Evolutionary conservation across 2,797 vertebrate species (phyloP).

Genomic region (Chiroxiphia lanceolata): DNA sequence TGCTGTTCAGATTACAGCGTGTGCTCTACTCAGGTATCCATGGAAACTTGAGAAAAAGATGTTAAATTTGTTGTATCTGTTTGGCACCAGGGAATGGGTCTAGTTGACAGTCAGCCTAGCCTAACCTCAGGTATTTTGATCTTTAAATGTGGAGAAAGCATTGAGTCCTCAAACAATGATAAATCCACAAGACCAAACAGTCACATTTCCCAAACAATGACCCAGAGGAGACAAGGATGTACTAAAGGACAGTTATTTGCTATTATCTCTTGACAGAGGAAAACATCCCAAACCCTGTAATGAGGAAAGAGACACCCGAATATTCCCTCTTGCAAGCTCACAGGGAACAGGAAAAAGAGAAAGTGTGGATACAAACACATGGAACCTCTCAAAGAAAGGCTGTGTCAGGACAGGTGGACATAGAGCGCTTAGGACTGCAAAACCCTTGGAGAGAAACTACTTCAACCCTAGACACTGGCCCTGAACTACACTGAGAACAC

Average conservation of each 20-base stretch:
- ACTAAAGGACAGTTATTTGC: not conserved
- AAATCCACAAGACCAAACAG: not conserved
- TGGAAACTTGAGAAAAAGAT: conserved; percentile 67
- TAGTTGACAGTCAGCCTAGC: not conserved
- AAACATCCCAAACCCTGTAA: not conserved
- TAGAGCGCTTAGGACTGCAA: not conserved
- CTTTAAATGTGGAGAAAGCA: not conserved
- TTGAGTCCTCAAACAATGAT: not conserved
- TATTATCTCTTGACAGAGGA: not conserved
- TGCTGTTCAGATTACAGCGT: conserved; percentile 31
- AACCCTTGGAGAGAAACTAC: not conserved
- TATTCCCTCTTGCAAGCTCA: not conserved
- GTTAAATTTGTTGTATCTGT: conserved; percentile 48
- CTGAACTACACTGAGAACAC: not conserved
- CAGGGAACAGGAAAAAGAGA: not conserved
- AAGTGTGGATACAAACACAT: not conserved
- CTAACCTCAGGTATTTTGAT: conserved; percentile 10
- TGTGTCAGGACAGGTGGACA: not conserved
- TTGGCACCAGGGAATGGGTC: not conserved
- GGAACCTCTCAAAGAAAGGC: rapidly evolving
- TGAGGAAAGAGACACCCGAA: not conserved
- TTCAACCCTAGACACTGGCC: not conserved
- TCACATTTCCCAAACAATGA: not conserved
- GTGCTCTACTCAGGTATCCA: conserved; percentile 63
- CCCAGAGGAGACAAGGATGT: not conserved